Base-by-base conservation (phyloP, 2,888 invertebrate genomes). In the Scrobipalpa atriplicella region DNA sequence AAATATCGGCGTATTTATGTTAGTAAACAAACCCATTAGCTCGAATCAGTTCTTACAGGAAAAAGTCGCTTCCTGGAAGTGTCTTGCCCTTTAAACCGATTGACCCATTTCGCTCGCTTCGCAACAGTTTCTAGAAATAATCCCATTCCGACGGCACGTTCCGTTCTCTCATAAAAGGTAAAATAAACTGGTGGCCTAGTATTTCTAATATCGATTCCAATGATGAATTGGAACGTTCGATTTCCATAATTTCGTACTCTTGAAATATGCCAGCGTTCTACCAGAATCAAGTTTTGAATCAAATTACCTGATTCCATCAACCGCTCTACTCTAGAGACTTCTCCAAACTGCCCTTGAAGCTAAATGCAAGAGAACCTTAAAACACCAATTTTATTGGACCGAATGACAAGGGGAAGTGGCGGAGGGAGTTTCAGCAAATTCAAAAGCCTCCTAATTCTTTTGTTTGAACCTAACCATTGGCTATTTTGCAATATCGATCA, bases 61-160 rank as follows among this genome's bases (percentile, higher is more conserved):
- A n/a, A 38, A 29, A 10, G 29, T 58, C 6, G 38, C 36, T 58
- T 58, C 58, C 58, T 58, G 29, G 58, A 21, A 11, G 38, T 10
- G 38, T 8, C 36, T 36, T 38, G 58, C 38, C 36, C 58, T 58
- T 29, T 58, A 58, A 58, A 29, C 58, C 58, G 58, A 58, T 58
- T 58, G 58, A n/a, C 58, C 58, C n/a, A 58, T 58, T 58, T n/a
- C 38, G n/a, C 58, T n/a, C 36, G 29, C 19, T 11, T 56, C 56
- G 56, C 56, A n/a, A 29, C 38, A 58, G 36, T 29, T 38, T 58
- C 58, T 58, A 58, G 38, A 36, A 36, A 58, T 58, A 58, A 58
- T 58, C 36, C 58, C 58, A 29, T n/a, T 58, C 8, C 58, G 3
- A 6, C 38, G 58, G 58, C 58, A 58, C 58, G 58, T 58, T 58